Percentiles rank a stretch among this genome's conserved stretches.
phyloP scores from a whole-genome alignment of 2,888 invertebrate genomes.

The Caenorhabditis sp. region DNA sequence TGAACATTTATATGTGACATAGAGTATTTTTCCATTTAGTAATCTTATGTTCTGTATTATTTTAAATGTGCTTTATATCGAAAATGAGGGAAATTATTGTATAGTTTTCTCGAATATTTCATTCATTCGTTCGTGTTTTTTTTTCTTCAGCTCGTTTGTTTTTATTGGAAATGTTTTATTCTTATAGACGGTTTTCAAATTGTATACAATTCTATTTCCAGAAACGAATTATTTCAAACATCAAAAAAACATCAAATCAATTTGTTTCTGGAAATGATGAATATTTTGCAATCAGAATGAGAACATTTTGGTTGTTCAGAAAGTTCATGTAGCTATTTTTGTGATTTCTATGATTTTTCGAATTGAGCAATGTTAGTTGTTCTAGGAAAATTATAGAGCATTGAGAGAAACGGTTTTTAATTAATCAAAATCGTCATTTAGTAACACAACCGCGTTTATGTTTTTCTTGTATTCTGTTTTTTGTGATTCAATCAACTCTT shows the following conservation, averaged over 20 bases:
- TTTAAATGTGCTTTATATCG: neutral
- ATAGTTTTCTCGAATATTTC: neutral
- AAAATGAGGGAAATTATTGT: neutral
- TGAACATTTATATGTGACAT: no score
- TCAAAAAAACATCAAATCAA: neutral
- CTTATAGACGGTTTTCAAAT: neutral
- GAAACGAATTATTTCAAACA: neutral
- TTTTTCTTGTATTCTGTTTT: neutral
- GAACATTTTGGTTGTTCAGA: neutral
- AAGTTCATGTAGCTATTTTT: neutral
- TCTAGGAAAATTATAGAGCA: neutral
- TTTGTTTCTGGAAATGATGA: neutral
- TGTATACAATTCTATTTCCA: neutral
- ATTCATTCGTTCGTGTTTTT: no score
- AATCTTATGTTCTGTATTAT: neutral
- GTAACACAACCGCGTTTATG: neutral
- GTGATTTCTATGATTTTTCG: conserved; percentile 1
- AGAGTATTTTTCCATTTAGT: no score
- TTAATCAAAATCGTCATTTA: neutral
- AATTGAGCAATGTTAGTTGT: neutral
- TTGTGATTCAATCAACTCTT: conserved; percentile 2
- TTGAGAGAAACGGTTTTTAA: neutral
- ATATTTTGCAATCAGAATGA: neutral
- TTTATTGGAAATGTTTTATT: neutral
- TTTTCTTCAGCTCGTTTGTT: neutral